Base-by-base conservation (phyloP, 2,113 vertebrate genomes). In the Clinocottus analis region DNA sequence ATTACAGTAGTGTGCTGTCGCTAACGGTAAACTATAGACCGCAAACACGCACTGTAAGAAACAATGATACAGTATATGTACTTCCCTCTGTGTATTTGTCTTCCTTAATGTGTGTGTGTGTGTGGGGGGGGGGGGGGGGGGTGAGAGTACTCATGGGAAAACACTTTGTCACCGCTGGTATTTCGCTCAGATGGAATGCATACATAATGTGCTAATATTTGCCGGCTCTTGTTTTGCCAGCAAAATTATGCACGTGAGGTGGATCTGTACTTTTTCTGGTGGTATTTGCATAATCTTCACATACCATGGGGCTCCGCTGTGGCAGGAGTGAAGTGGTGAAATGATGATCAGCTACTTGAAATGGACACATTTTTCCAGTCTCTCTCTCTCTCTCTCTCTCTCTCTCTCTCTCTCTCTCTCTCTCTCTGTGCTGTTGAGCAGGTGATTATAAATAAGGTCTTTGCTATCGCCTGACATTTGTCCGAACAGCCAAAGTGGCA, bases 231-330 rank as follows among this genome's bases (percentile, higher is more conserved):
- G 61, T 78, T 87, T 78, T 78, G 63, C 35, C 60, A 88, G 78
- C 31, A 83, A 87, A 86, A 90, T 10, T 80, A 91, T 93, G 87
- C 83, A 80, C 27, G 87, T 58, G 75, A 80, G 76, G 60, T 29
- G 68, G 67, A 76, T 72, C 64, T 62, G 74, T 64, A 79, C 84
- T 80, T 71, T 27, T 83, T 82, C 76, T 90, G 80, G 35, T 68
- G 65, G 61, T 76, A 80, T 92, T 79, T 84, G 71, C 73, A 87
- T 89, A 83, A 87, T 81, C 35, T 47, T 82, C 56, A 29, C 62
- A 74, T 23, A 69, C 39, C 74, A 84, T 7, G 39, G 60, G 62
- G 67, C 70, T 53, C 39, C 1, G 1, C 60, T 55, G 65, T 3
- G 70, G 64, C 65, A 69, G 43, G 37, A 75, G 29, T 35, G 37